Evolutionary conservation across 37 sponge, comb jelly and placozoan genomes (phyloP).

Genomic region (Aphrocallistes beatrix): DNA sequence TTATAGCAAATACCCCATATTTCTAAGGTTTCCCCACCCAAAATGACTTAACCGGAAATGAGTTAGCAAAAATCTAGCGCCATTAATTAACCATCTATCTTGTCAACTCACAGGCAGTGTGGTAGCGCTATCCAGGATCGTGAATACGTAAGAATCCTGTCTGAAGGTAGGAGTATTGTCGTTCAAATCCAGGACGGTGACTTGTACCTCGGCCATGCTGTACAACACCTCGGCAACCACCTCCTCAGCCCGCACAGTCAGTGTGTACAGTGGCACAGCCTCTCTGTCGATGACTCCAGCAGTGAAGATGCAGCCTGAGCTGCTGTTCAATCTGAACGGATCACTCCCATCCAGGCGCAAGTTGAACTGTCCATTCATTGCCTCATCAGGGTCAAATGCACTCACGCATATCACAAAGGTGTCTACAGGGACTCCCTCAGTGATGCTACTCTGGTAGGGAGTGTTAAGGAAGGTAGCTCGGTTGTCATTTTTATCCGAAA

Average conservation of each 20-base stretch:
- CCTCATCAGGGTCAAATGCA: slow-evolving; percentile 48
- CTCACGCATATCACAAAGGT: slow-evolving; percentile 30
- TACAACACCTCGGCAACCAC: neutral
- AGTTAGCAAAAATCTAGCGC: too few relatives aligned
- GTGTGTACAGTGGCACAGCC: neutral
- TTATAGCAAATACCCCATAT: too few relatives aligned
- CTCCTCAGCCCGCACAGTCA: slow-evolving; percentile 25
- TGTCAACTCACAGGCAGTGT: neutral
- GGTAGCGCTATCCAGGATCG: neutral
- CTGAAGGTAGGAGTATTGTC: slow-evolving; percentile 51
- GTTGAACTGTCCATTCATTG: slow-evolving; percentile 19
- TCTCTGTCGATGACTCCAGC: slow-evolving; percentile 47
- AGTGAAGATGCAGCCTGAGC: slow-evolving; percentile 29
- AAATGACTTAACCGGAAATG: neutral
- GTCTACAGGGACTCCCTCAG: slow-evolving; percentile 28
- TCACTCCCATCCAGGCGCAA: neutral
- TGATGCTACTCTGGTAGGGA: slow-evolving; percentile 23
- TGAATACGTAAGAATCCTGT: slow-evolving; percentile 22
- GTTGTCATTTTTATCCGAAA: slow-evolving; percentile 53
- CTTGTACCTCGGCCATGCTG: neutral
- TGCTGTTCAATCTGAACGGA: slow-evolving; percentile 31
- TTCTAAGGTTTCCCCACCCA: too few relatives aligned
- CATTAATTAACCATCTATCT: too few relatives aligned
- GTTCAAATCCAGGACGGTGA: slow-evolving; percentile 44
- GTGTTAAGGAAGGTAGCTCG: slow-evolving; percentile 34